phyloP scores from a whole-genome alignment of 2,797 vertebrate species.

The Leuciscus waleckii region DNA sequence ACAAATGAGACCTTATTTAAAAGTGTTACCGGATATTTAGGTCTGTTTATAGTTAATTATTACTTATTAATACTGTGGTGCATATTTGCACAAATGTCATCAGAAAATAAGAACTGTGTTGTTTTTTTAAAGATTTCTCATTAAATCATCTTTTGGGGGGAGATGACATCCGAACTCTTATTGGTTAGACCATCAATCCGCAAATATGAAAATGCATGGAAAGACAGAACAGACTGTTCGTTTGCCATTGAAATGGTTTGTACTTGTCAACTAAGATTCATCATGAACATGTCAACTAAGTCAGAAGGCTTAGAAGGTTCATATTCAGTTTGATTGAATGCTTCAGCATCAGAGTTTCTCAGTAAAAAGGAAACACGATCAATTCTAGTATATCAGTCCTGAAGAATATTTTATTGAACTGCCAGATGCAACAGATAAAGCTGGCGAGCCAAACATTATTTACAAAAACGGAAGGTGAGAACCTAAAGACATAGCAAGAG shows the following conservation, averaged over 20 bases:
- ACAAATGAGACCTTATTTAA: too few relatives aligned
- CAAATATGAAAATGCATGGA: neutral
- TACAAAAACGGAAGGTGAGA: constrained; percentile 75
- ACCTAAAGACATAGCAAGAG: constrained; percentile 54
- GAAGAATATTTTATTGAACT: constrained; percentile 53
- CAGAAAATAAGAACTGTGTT: neutral
- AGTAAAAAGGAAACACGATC: neutral
- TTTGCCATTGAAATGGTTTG: neutral
- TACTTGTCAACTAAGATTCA: neutral
- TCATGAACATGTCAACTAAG: neutral
- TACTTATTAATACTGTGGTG: neutral
- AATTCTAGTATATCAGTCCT: neutral
- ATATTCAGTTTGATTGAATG: constrained; percentile 1
- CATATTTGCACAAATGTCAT: neutral
- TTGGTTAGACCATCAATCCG: neutral
- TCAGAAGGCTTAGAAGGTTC: neutral
- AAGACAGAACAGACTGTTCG: neutral
- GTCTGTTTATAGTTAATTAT: neutral
- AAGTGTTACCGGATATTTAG: neutral
- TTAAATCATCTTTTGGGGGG: neutral
- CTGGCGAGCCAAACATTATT: constrained; percentile 78
- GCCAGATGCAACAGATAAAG: constrained; percentile 48
- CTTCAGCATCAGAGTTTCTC: neutral
- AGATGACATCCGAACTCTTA: neutral
- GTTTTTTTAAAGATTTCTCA: neutral